These are phyloP conservation scores for Tortrix viridana DNA, from an alignment of 2,888 invertebrate genomes.

Conservation along the genomic window DNA sequence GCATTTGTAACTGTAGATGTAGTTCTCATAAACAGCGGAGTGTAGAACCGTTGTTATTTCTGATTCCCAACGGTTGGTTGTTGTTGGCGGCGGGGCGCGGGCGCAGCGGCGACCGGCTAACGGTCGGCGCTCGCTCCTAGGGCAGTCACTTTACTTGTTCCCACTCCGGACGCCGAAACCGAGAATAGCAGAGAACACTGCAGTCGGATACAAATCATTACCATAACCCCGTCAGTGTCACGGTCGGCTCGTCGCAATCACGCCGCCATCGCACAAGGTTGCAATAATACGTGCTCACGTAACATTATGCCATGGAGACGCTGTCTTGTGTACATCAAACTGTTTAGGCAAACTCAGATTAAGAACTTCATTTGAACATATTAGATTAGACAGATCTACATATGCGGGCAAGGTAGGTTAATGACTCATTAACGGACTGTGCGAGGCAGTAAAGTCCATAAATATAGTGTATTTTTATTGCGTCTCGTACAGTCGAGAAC, in stretches of 20 bases:
- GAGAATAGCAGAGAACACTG: conserved; percentile 31
- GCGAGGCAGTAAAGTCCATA: not conserved
- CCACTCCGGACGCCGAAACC: conserved; percentile 57
- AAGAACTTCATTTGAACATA: too few relatives aligned
- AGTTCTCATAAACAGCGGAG: conserved; percentile 34
- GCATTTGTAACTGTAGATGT: conserved; percentile 31
- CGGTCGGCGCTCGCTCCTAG: conserved; percentile 72
- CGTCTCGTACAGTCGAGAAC: too few relatives aligned
- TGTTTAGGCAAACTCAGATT: too few relatives aligned
- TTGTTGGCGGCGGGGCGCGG: conserved; percentile 55
- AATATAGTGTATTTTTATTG: conserved; percentile 4
- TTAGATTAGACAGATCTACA: too few relatives aligned
- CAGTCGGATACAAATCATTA: conserved; percentile 64
- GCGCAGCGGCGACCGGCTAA: conserved; percentile 78
- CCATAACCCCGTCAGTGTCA: conserved; percentile 77
- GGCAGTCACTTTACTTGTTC: conserved; percentile 51
- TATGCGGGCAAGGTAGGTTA: too few relatives aligned
- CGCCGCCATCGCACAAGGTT: conserved; percentile 74
- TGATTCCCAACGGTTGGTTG: conserved; percentile 58
- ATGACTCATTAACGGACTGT: too few relatives aligned
- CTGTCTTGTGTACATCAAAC: conserved; percentile 16
- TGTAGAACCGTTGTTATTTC: conserved; percentile 42
- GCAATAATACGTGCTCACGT: conserved; percentile 69
- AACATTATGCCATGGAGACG: conserved; percentile 61
- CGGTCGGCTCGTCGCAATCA: conserved; percentile 72